Base-by-base conservation (phyloP, 2,113 vertebrate species). In the Cyanocitta stelleri region DNA sequence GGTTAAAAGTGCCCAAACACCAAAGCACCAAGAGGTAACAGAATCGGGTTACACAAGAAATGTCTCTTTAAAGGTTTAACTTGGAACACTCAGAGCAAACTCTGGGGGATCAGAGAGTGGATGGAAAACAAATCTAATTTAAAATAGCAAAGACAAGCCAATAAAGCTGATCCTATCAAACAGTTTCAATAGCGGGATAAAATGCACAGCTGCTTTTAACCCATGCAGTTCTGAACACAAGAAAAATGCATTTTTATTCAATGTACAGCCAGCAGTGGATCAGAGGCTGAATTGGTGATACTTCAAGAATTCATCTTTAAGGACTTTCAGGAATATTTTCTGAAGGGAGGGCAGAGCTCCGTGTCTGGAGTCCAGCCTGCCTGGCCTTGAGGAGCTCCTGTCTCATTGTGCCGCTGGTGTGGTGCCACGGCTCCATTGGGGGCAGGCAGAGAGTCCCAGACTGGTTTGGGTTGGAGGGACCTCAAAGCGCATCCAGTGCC, bases 71-170 rank as follows among this genome's bases (percentile, higher is more conserved):
- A 74, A 81, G 30, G 19, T 51, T 80, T 74, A 67, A 46, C 32
- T 68, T 69, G 6, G 67, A 49, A 7, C 26, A 12, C 55, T 51
- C 62, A 3, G 30, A 77, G 51, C 30, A 71, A 84, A 71, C 52
- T 68, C 58, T 2, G 32, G 33, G 59, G 69, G 52, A 75, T 48
- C 62, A 54, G 62, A 35, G 69, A 58, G 43, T 30, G 27, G 23
- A 10, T 33, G 71, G 75, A 76, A 93, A 93, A 86, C 82, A 93
- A 90, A 79, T 73, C 32, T 79, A 37, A 56, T 79, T 76, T 75
- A 44, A 68, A 87, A 32, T 8, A 85, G 59, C 33, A 23, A 83
- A 90, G 85, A 26, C 68, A 85, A 90, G 75, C 19, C 67, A 85
- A 83, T 79, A 58, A 79, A 85, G n/a, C 62, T 58, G 63, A 71